Base-by-base conservation (phyloP, 2,113 vertebrate genomes). In the Plecotus auritus region DNA sequence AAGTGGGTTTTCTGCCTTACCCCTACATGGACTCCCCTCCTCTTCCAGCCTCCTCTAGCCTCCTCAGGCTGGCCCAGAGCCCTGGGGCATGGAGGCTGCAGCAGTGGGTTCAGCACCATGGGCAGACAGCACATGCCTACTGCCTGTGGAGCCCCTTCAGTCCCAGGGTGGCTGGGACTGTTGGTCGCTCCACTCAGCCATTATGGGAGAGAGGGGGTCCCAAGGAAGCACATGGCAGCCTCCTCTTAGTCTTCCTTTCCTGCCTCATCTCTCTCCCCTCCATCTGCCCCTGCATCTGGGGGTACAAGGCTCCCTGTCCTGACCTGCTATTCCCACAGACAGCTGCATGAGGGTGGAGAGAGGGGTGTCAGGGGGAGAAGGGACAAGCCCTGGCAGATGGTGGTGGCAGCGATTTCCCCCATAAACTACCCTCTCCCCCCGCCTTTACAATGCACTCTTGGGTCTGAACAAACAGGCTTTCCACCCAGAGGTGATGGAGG, bases 381-480 rank as follows among this genome's bases (percentile, higher is more conserved):
- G 72, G 77, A 91, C 92, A 92, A 95, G 93, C 94, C 95, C 95
- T 96, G 95, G 97, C 97, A 97, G 97, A 97, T 97, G 97, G 97
- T 93, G 96, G 94, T 95, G 96, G 95, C 94, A 96, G 96, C 18
- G 95, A 96, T 92, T 96, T 95, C 96, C 94, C 97, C 97, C 95
- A 97, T 97, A 97, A 97, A 97, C 96, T 92, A 93, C 93, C 85
- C 85, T 95, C 94, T 97, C 80, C 92, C 93, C 96, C 91, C 40
- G 4, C 94, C 97, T 97, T 97, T 97, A 97, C 93, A 81, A 93
- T 45, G 13, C n/a, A 61, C 92, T 96, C 96, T 96, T 49, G 88
- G 96, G 97, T 96, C 94, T 97, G 96, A 97, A 95, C 91, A 97
- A 97, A 97, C 91, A 97, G 90, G 95, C 94, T 91, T 95, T 96